Base-by-base conservation (phyloP, 1,140 invertebrate genomes). In the Sogatella furcifera region DNA sequence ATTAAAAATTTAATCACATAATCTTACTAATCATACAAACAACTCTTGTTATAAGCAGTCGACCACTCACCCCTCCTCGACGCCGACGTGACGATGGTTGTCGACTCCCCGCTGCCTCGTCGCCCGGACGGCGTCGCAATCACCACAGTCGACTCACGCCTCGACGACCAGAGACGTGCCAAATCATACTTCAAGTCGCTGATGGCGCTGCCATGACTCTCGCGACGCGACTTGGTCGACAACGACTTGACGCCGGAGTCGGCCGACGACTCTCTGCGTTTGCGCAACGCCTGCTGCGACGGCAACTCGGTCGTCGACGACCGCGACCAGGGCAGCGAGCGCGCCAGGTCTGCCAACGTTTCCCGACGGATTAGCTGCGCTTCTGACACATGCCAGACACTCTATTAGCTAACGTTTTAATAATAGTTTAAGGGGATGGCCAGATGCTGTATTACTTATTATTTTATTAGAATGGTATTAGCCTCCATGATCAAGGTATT, bases 211-310 rank as follows among this genome's bases (percentile, higher is more conserved):
- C 62, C 72, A 76, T 78, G 76, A 5, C 86, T 88, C 62, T 89
- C 86, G 14, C 85, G 76, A 10, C 85, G 77, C 2, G 82, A 82
- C 65, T 86, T 85, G 22, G 64, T 71, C 0, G 84, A 85, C 72
- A 83, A 82, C 62, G 85, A 87, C 64, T 86, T 84, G 55, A 89
- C 85, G n/a, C 88, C 86, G 0, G 86, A 87, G 70, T 90, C 88
- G 15, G 87, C 87, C 17, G 86, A 89, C 15, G 87, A 90, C 65
- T 92, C 89, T 43, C 88, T 77, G 0, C 88, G 77, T 58, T 89
- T 88, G 22, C 83, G 76, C 43, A 77, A 43, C 21, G 71, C 68
- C 11, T n/a, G 70, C 43, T n/a, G n/a, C 31, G 65, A 58, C 52
- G 63, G 56, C 56, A 67, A 64, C 43, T 67, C 67, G 11, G 73